Evolutionary conservation across 2,888 invertebrate species (phyloP).

Genomic region (Nemoura dubitans): DNA sequence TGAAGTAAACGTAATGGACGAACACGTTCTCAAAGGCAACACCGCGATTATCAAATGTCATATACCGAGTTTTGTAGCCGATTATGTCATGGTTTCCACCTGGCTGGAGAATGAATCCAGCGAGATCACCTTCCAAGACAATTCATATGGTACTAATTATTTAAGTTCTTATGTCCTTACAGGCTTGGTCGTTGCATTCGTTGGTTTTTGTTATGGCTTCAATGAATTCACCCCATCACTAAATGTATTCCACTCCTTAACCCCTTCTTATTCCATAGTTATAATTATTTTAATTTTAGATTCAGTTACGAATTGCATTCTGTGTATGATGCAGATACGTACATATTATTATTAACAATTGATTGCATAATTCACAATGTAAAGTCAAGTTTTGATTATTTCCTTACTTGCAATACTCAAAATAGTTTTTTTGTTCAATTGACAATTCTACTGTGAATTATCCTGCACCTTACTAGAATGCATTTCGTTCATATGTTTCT

Average conservation of each 20-base stretch:
- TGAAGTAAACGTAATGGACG: constrained; percentile 91
- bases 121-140: constrained; percentile 63
- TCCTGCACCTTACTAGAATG: neutral
- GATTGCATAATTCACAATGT: too few species aligned
- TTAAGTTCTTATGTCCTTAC: constrained; percentile 37
- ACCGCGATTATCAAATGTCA: constrained; percentile 92
- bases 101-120: constrained; percentile 84
- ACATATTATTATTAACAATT: neutral
- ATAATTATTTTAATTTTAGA: neutral
- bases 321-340: neutral
- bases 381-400: neutral
- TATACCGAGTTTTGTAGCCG: constrained; percentile 92
- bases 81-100: constrained; percentile 84
- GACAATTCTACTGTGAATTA: neutral
- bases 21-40: constrained; percentile 89
- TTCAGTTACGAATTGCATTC: constrained; percentile 23
- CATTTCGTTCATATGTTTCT: neutral
- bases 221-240: constrained; percentile 29
- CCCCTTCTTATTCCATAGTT: neutral
- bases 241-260: constrained; percentile 15
- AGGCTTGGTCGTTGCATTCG: constrained; percentile 30
- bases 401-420: too few species aligned
- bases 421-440: too few species aligned
- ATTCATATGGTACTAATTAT: constrained; percentile 59
- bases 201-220: constrained; percentile 30